Percentiles rank a stretch among this genome's conserved stretches.
phyloP scores from a whole-genome alignment of 2,113 vertebrate species.

The Spilogale gracilis region DNA sequence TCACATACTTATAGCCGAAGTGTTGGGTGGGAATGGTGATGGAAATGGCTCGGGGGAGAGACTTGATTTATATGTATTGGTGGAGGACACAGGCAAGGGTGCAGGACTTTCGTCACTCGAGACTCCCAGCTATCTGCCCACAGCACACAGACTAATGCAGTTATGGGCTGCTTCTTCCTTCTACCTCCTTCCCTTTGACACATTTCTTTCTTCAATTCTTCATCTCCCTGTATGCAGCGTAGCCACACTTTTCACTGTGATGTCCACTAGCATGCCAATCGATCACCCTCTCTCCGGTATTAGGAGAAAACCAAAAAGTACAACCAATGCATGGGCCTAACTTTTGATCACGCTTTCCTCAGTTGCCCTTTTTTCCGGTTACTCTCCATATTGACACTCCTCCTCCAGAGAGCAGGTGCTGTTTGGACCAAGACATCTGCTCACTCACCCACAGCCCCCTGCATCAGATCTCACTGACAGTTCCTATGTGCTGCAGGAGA shows the following conservation, averaged over 20 bases:
- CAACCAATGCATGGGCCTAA: not conserved
- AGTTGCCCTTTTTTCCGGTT: not conserved
- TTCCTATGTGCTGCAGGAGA: not conserved
- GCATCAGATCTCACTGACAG: too few relatives aligned
- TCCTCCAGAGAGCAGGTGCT: not conserved
- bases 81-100: not conserved
- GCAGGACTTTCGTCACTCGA: rapidly evolving
- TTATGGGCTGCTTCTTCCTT: not conserved
- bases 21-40: not conserved
- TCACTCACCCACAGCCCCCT: not conserved
- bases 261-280: rapidly evolving
- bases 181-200: not conserved
- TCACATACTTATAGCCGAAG: not conserved
- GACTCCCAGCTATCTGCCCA: not conserved
- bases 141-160: not conserved
- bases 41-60: not conserved
- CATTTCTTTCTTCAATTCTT: not conserved
- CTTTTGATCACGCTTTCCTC: not conserved
- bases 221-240: not conserved
- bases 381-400: not conserved
- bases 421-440: not conserved
- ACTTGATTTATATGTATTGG: too few relatives aligned
- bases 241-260: not conserved
- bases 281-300: not conserved
- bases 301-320: not conserved